Evolutionary conservation across 2,888 invertebrate genomes (phyloP), one percentile per base, ranked within the genome.

Genomic region (Lasioglossum marginatum): DNA sequence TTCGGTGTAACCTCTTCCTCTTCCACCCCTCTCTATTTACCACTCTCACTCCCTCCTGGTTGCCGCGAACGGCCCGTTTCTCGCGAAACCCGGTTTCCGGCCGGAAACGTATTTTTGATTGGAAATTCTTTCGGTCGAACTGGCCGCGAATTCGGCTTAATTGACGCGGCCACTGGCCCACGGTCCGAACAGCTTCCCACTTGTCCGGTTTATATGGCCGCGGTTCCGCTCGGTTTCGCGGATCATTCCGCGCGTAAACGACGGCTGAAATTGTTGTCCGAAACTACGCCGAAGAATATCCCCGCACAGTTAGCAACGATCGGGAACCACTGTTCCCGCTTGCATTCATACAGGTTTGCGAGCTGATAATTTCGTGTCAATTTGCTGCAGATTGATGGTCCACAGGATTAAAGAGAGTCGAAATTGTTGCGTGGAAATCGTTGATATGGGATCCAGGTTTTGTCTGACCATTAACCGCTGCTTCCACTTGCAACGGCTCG

Each of bases 31-130:
- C 57, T 12, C 57, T 1, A 12, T 27, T 5, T 2, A 0, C 60
- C 27, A 0, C 14, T 1, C 12, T 0, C 14, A 27, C 6, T 14
- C 63, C 63, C 63, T 10, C 31, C 19, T 6, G 3, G 31, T 31
- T 34, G 6, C 8, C 66, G 8, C 34, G 31, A 16, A 23, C 34
- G 66, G 19, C 5, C 66, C 31, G 66, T 34, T 23, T 31, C 31
- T 0, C 34, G 66, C 66, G 66, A n/a, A n/a, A n/a, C 16, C 31
- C 63, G 27, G 16, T 0, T 66, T 34, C 19, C 66, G 66, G 1
- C 23, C 60, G 66, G 34, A 63, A 63, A 63, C 63, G 63, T 63
- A 63, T 31, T 63, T 63, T 63, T 63, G 63, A 63, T 63, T 63
- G 63, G 66, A 66, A 19, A 34, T 34, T 34, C 66, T 66, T 66